These are phyloP conservation scores for Entomobrya proxima DNA, from an alignment of 2,888 invertebrate species.

Conservation along the genomic window DNA sequence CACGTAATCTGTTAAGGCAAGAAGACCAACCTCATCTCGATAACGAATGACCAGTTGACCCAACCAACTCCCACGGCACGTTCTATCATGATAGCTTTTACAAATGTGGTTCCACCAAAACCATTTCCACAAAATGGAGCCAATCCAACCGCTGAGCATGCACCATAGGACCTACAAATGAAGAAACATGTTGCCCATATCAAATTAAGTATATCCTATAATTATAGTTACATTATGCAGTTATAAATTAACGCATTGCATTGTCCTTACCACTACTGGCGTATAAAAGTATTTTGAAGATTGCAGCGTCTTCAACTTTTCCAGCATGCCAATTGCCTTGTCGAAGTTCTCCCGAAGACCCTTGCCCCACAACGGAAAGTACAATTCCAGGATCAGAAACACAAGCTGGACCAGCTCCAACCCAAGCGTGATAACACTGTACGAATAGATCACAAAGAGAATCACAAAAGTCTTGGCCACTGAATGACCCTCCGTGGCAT, in stretches of 20 bases:
- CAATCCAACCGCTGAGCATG: not conserved
- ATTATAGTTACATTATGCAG: not conserved
- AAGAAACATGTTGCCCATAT: no score
- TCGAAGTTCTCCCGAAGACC: not conserved
- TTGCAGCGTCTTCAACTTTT: not conserved
- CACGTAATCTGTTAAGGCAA: no score
- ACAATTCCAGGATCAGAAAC: not conserved
- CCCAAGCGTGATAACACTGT: constrained; percentile 44
- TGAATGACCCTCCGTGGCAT: constrained; percentile 35
- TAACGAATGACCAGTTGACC: constrained; percentile 44
- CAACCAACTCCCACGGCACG: constrained; percentile 40
- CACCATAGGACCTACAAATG: constrained; percentile 21
- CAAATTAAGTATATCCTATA: no score
- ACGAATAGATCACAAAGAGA: constrained; percentile 32
- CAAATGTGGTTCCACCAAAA: constrained; percentile 60
- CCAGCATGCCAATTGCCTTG: not conserved
- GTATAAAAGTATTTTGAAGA: constrained; percentile 16
- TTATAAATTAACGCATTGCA: not conserved
- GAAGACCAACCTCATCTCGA: constrained; percentile 39
- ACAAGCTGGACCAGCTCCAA: constrained; percentile 1
- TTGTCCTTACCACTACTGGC: not conserved
- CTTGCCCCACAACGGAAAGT: not conserved
- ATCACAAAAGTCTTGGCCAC: constrained; percentile 56
- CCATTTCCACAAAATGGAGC: constrained; percentile 37
- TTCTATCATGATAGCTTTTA: constrained; percentile 51